Conservation (phyloP, 1,140 invertebrate genomes). For the Cydia splendana region DNA sequence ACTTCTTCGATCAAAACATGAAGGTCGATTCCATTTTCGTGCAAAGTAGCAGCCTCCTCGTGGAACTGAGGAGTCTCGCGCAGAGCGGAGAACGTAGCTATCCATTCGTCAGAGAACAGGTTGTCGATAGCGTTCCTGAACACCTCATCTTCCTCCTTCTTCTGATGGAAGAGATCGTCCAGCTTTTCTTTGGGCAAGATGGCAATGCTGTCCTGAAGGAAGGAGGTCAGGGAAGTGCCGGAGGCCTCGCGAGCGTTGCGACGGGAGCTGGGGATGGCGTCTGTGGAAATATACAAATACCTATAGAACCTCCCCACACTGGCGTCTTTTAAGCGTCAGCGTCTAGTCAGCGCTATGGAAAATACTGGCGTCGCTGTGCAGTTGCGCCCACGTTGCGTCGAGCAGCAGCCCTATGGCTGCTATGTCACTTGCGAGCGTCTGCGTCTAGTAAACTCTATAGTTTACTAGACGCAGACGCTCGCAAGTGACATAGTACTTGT, state of each 20-base stretch:
- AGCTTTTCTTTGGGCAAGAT: constrained; percentile 62
- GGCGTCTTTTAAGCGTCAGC: too few species aligned
- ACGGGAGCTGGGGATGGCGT: constrained; percentile 37
- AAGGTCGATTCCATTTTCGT: constrained; percentile 59
- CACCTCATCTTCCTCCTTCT: constrained; percentile 58
- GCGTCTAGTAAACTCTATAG: too few species aligned
- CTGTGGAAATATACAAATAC: constrained; percentile 33
- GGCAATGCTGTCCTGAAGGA: constrained; percentile 54
- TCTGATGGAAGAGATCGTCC: constrained; percentile 60
- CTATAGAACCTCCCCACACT: too few species aligned
- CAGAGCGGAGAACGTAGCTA: constrained; percentile 50
- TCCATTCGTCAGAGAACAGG: constrained; percentile 61
- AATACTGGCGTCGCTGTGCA: too few species aligned
- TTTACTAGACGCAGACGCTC: too few species aligned
- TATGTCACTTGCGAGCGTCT: too few species aligned
- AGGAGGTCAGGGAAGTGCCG: constrained; percentile 51
- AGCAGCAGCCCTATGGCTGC: too few species aligned
- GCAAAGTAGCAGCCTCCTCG: constrained; percentile 51
- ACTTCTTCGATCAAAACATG: constrained; percentile 50
- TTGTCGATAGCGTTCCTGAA: constrained; percentile 63
- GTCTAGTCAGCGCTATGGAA: too few species aligned
- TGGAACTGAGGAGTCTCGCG: constrained; percentile 59
- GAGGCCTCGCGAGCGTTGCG: constrained; percentile 47
- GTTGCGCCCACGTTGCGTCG: too few species aligned
- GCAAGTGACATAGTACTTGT: too few species aligned